Evolutionary conservation across 2,113 vertebrate species (phyloP), one percentile per base, ranked within the genome.

Genomic region (Phodopus roborovskii): DNA sequence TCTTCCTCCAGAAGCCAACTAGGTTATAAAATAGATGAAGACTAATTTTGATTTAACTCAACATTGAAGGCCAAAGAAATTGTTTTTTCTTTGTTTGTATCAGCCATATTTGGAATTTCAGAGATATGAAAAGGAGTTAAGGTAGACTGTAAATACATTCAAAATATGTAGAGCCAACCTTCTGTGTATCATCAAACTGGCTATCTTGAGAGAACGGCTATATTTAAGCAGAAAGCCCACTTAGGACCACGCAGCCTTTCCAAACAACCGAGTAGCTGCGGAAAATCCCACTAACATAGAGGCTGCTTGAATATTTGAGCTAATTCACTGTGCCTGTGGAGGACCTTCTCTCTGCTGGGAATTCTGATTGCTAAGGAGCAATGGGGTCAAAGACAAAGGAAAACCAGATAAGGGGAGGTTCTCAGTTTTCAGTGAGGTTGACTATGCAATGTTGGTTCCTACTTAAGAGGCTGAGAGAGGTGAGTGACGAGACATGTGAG

Each of bases 271-370:
- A 78, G n/a, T 68, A 60, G 16, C 50, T 75, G 3, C 26, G 30
- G 48, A 73, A 94, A 96, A 92, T 85, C 60, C 83, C 62, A 3
- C 28, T 56, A 70, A 90, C 81, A 15, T 74, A 87, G 64, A 95
- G 39, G 20, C 26, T 64, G 22, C 75, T 88, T 58, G 50, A 62
- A 74, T 58, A 48, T 70, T 42, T 81, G 81, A 56, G 79, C 85
- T 91, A 20, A 39, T 58, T 96, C 77, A 78, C 75, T 86, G 33
- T 66, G 71, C 45, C 28, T 85, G 24, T 7, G 33, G 50, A 66
- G 1, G 42, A 71, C 26, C 94, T 88, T 58, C 45, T 96, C 88
- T 7, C 0, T 83, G 71, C 84, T 28, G 24, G 45, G 45, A 60
- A 30, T 39, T 60, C 56, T 33, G n/a, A 4, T 19, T 58, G 20